A percentile compares a stretch with the other conserved stretches of the same genome.
Evolutionary conservation across 2,113 vertebrate genomes (phyloP).

Genomic region (Nematolebias whitei): DNA sequence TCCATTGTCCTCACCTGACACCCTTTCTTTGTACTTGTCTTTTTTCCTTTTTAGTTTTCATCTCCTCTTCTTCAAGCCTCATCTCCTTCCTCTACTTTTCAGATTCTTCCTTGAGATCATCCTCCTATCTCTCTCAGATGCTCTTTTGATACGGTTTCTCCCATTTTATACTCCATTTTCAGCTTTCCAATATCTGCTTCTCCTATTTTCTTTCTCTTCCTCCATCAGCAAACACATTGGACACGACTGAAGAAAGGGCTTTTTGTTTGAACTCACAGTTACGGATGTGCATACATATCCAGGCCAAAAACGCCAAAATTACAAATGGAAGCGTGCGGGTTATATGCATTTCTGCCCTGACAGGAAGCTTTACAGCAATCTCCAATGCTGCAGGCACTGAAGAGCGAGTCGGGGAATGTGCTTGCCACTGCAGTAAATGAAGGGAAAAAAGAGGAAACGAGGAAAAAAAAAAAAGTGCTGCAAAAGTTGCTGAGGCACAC

Average conservation of each 20-base stretch:
- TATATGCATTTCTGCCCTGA: conserved; percentile 54
- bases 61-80: conserved; percentile 1
- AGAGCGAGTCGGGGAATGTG: conserved; percentile 65
- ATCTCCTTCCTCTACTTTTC: not conserved
- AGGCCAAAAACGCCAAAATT: conserved; percentile 31
- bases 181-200: not conserved
- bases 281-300: conserved; percentile 39
- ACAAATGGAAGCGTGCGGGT: conserved; percentile 26
- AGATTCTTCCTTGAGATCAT: not conserved
- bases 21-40: conserved; percentile 2
- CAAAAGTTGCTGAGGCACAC: conserved; percentile 78
- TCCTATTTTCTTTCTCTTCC: conserved; percentile 31
- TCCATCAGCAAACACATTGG: conserved; percentile 56
- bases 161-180: conserved; percentile 16
- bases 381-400: conserved; percentile 68
- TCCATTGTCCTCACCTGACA: conserved; percentile 52
- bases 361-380: conserved; percentile 54
- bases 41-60: not conserved
- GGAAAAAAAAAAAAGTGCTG: conserved; percentile 59
- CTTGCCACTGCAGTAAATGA: conserved; percentile 78
- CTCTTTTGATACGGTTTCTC: not conserved
- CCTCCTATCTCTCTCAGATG: not conserved
- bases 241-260: conserved; percentile 24
- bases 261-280: conserved; percentile 43
- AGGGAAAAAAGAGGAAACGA: conserved; percentile 62